Base-by-base conservation (phyloP, 2,797 vertebrate genomes). In the Hipposideros larvatus region DNA sequence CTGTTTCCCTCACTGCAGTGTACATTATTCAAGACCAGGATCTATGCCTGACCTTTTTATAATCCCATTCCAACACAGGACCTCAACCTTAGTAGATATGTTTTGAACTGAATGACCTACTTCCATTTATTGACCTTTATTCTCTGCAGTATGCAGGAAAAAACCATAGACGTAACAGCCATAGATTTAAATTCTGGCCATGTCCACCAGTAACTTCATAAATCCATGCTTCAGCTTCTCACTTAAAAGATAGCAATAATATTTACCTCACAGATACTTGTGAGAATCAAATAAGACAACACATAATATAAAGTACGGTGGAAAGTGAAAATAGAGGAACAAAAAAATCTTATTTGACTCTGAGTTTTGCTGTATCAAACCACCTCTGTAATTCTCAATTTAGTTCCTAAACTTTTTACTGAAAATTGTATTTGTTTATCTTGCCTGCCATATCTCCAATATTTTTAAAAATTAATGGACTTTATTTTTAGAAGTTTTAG, bases 401-500 rank as follows among this genome's bases (percentile, higher is more conserved):
- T 18, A 88, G 43, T 55, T 87, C 5, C 13, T 94, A 91, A 91
- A 57, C 31, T n/a, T 41, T 86, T 90, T 41, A 24, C 16, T 55
- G 21, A 86, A 7, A 46, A 31, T 85, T 74, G 7, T 22, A 55
- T 34, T 93, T 85, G 37, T 80, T 84, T 68, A 53, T 78, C 63
- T 88, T 95, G 61, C 3, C 51, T 89, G 11, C 31, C 15, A 19
- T 78, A 82, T 51, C 24, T 34, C n/a, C 24, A 78, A 31, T 8
- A 41, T 19, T 31, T 71, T 77, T 71, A 71, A 21, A n/a, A 59
- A 65, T 5, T 74, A 48, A 68, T 59, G n/a, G 46, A 59, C 37
- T 90, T 88, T 11, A 28, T 41, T 93, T 87, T 93, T 48, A 82
- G 34, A 70, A 91, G 16, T 78, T 95, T 92, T 79, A 78, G 22